Conservation (phyloP, 1,140 invertebrate genomes). For the Macrotrachela quadricornifera region DNA sequence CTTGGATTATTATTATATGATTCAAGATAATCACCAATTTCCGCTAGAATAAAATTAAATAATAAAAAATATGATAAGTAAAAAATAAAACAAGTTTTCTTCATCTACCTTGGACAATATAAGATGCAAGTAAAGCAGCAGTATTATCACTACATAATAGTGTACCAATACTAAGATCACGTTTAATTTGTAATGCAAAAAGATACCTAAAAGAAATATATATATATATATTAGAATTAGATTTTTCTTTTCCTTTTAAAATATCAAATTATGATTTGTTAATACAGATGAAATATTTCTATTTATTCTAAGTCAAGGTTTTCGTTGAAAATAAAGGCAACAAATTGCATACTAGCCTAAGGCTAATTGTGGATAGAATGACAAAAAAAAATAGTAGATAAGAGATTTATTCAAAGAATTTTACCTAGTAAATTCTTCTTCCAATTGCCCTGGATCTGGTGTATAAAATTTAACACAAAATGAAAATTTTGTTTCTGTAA, state of each 20-base stretch:
- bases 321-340: no score
- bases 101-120: constrained; percentile 70
- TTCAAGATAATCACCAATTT: constrained; percentile 88
- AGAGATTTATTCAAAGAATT: not conserved
- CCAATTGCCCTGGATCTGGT: constrained; percentile 81
- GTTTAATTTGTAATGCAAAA: constrained; percentile 81
- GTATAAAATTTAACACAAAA: constrained; percentile 86
- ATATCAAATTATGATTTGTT: constrained; percentile 1
- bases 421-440: constrained; percentile 83
- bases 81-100: not conserved
- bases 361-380: not conserved
- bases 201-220: no score
- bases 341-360: no score
- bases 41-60: constrained; percentile 40
- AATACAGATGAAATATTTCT: no score
- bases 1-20: constrained; percentile 61
- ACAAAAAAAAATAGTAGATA: no score
- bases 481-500: constrained; percentile 38
- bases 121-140: constrained; percentile 85
- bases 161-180: constrained; percentile 65
- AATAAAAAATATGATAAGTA: not conserved
- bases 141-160: constrained; percentile 94
- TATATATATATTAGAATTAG: constrained; percentile 46
- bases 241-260: not conserved
- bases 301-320: not conserved